Base-by-base conservation (phyloP, 1,140 invertebrate genomes). In the Ephestia elutella region DNA sequence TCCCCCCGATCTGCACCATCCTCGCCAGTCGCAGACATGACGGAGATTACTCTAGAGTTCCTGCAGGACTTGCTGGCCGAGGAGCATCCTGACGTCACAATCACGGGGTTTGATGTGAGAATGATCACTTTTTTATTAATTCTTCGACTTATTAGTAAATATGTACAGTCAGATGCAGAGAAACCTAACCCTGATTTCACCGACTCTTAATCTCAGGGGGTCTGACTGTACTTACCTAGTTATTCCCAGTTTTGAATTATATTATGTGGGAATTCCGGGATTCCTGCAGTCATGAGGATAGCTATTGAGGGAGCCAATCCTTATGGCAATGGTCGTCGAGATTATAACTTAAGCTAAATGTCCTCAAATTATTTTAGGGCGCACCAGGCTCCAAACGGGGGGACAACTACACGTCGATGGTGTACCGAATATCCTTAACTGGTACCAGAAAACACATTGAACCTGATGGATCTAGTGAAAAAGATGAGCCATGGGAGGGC, bases 351-450 rank as follows among this genome's bases (percentile, higher is more conserved):
- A n/a, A n/a, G n/a, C n/a, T n/a, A n/a, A n/a, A n/a, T n/a, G n/a
- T n/a, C n/a, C n/a, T n/a, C 9, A 2, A n/a, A 20, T 10, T 20
- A 53, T 57, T 62, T 56, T 56, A 93, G 87, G 90, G 92, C 60
- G 90, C 92, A n/a, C 91, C 89, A 7, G 93, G 92, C 5, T 93
- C 93, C 0, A 92, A 92, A 57, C 87, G 92, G 35, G 93, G 93
- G 5, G 93, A 94, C 63, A 94, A 94, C 74, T 94, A 94, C 66
- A 94, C 93, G 0, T 93, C 93, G 9, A 93, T 93, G 90, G 76
- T 94, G 0, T 94, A 93, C 72, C 90, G 93, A 13, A 86, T 94
- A 30, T 84, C 86, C 0, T 75, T 92, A 0, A 91, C 90, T 62
- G 93, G 93, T 0, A 81, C 85, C 5, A 87, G 89, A 19, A 86